phyloP scores from a whole-genome alignment of 2,888 invertebrate genomes.

The Fragum fragum region DNA sequence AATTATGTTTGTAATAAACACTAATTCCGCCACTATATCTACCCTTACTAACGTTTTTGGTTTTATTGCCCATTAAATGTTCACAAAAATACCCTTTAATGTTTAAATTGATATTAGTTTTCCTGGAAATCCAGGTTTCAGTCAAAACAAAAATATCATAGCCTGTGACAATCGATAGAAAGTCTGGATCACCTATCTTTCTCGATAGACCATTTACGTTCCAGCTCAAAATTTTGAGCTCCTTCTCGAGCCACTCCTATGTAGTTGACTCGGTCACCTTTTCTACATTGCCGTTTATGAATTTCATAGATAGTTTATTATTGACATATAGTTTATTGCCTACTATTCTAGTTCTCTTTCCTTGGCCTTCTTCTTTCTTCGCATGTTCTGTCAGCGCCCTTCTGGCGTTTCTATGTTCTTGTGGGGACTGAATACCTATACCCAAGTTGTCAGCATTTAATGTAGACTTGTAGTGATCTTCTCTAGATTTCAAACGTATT shows the following conservation, averaged over 20 bases:
- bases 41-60: conserved; percentile 8
- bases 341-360: conserved; percentile 9
- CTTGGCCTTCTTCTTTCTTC: conserved; percentile 4
- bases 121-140: conserved; percentile 18
- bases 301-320: conserved; percentile 21
- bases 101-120: conserved; percentile 18
- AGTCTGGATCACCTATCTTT: conserved; percentile 18
- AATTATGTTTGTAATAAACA: conserved; percentile 13
- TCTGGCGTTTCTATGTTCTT: conserved; percentile 24
- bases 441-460: background rate
- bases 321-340: conserved; percentile 34
- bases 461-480: background rate
- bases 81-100: background rate
- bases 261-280: background rate
- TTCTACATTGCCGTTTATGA: background rate
- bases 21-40: conserved; percentile 30
- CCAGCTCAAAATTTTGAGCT: conserved; percentile 14
- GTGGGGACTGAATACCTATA: conserved; percentile 15
- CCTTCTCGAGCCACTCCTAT: conserved; percentile 5
- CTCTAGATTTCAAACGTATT: background rate
- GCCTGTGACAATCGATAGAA: background rate
- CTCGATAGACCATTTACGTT: conserved; percentile 14
- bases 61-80: conserved; percentile 39
- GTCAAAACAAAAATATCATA: conserved; percentile 11
- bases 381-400: background rate